Base-by-base conservation (phyloP, 1,140 invertebrate species). In the Aricia agestis region DNA sequence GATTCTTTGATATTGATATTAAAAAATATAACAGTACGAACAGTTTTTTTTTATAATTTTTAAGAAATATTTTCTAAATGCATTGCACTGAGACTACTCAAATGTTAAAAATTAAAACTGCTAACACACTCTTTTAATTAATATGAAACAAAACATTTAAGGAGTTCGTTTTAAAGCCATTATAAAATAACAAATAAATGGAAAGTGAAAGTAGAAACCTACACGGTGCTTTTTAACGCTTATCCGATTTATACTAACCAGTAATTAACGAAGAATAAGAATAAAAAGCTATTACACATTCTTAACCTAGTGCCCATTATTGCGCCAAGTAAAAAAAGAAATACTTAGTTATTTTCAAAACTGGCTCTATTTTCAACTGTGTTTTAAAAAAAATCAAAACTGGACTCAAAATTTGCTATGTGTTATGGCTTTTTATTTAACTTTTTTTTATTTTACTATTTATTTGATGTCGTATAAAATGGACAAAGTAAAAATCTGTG, bases 171-270 rank as follows among this genome's bases (percentile, higher is more conserved):
- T 52, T 52, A 52, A 15, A 52, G 1, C 67, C 41, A 72, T 42
- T 72, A 58, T 66, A n/a, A 72, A 42, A 73, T 70, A 70, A 67
- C 67, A 72, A n/a, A 72, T 70, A 68, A 31, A 18, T 32, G 68
- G 13, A 19, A 63, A 36, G 10, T n/a, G 2, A 17, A 32, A 59
- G 45, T 52, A 52, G 13, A 52, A 52, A 52, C 45, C 59, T 63
- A 76, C 72, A 78, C 69, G 68, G 70, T 76, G 78, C 82, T 80
- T 66, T 72, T 68, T 84, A 84, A 84, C 74, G 82, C 82, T 84
- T 82, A 67, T 72, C 75, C 74, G 74, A 79, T 75, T 71, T 72
- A 71, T 73, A 79, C 76, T 81, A 82, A 82, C 73, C 69, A 67
- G 41, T 61, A 61, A 61, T 32, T 25, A 36, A n/a, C 45, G 45